A percentile compares a stretch with the other conserved stretches of the same genome.
Conservation (phyloP, 2,113 vertebrate species). For the Lampris incognitus region DNA sequence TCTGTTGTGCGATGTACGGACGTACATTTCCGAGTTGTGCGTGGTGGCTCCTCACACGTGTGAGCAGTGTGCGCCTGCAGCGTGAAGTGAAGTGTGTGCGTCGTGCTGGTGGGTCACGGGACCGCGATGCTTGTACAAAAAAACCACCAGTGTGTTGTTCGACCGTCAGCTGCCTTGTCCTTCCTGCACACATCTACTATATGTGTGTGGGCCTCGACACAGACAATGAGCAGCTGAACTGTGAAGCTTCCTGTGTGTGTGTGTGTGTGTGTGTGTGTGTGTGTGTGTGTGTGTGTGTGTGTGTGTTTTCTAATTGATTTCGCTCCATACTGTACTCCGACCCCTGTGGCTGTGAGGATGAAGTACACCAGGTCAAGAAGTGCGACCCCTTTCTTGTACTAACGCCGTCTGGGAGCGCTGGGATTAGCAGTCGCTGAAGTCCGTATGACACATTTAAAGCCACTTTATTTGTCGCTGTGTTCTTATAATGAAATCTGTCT, state of each 20-base stretch:
- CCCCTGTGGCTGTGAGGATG: no score
- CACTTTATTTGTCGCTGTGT: no score
- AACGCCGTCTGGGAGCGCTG: no score
- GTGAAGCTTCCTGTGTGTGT: not conserved
- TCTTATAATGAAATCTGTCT: no score
- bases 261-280: not conserved
- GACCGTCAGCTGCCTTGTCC: not conserved
- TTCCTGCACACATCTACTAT: no score
- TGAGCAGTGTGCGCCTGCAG: not conserved
- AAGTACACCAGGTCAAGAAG: no score
- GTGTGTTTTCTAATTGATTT: not conserved
- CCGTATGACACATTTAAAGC: no score
- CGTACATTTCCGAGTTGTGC: not conserved
- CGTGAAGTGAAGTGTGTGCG: not conserved
- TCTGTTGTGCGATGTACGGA: no score
- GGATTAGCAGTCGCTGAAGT: no score
- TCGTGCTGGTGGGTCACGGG: not conserved
- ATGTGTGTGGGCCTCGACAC: conserved; percentile 1
- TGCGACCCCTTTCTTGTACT: no score
- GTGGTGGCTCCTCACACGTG: conserved; percentile 7
- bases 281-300: conserved; percentile 19
- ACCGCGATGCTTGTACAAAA: not conserved
- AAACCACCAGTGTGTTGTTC: not conserved
- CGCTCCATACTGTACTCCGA: no score
- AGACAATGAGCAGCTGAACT: not conserved